Evolutionary conservation across 2,888 invertebrate species (phyloP).

Genomic region (Chalcosyrphus nemorum): DNA sequence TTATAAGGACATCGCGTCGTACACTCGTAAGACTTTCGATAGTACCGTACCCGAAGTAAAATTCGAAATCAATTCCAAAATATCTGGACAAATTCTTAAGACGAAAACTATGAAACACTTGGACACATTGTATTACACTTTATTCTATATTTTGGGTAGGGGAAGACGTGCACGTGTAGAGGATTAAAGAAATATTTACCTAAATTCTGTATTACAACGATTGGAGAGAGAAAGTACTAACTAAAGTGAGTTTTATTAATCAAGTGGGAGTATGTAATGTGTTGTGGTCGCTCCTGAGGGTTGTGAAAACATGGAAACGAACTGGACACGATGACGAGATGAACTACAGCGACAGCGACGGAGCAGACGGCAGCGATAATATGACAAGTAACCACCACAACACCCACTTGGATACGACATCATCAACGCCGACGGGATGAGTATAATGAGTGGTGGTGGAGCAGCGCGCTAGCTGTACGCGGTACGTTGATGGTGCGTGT

Average conservation of each 20-base stretch:
- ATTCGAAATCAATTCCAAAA: neutral
- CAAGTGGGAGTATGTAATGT: conserved; percentile 11
- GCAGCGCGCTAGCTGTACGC: conserved; percentile 45
- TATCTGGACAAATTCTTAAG: conserved; percentile 10
- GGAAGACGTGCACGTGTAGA: conserved; percentile 17
- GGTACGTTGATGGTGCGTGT: conserved; percentile 33
- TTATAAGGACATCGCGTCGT: no score
- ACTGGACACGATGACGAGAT: conserved; percentile 42
- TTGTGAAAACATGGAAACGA: conserved; percentile 58
- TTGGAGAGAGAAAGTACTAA: neutral
- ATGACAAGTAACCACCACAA: conserved; percentile 57
- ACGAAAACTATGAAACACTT: conserved; percentile 17
- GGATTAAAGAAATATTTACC: neutral
- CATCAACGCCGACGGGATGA: conserved; percentile 57
- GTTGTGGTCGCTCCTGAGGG: conserved; percentile 34
- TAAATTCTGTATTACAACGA: conserved; percentile 5
- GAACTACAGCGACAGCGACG: conserved; percentile 23
- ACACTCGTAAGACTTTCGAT: no score
- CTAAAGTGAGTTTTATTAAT: conserved; percentile 3
- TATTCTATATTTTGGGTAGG: neutral
- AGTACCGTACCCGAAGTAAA: conserved; percentile 9
- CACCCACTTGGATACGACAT: conserved; percentile 66
- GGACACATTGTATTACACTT: conserved; percentile 4
- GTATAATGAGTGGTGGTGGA: conserved; percentile 22
- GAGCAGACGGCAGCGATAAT: conserved; percentile 34